A percentile compares a stretch with the other conserved stretches of the same genome.
These are phyloP conservation scores for Dynastes maya DNA, from an alignment of 2,888 invertebrate species.

Conservation along the genomic window DNA sequence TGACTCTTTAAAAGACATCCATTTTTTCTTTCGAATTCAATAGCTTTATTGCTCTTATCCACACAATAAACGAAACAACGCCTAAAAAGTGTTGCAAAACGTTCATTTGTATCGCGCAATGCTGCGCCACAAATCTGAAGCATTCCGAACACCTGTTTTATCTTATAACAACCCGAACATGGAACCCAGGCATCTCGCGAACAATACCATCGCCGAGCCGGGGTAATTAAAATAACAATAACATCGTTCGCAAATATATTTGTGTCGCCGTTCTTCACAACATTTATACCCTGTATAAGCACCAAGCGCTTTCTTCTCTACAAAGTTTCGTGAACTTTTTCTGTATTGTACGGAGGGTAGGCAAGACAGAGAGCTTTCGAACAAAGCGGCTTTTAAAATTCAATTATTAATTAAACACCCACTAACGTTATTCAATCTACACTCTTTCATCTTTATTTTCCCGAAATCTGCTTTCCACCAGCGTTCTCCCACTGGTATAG, in stretches of 20 bases:
- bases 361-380: conserved; percentile 2
- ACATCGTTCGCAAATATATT: conserved; percentile 42
- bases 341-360: not conserved
- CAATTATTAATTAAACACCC: conserved; percentile 43
- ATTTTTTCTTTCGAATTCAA: not conserved
- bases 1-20: not conserved
- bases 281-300: conserved; percentile 29
- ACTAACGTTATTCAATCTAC: conserved; percentile 40
- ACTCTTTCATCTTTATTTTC: conserved; percentile 33
- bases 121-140: conserved; percentile 25
- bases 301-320: not conserved
- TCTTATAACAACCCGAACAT: conserved; percentile 17
- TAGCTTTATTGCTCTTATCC: conserved; percentile 12
- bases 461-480: conserved; percentile 13
- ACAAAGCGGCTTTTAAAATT: conserved; percentile 43
- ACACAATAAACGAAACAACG: not conserved
- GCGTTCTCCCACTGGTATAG: not conserved
- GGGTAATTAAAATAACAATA: conserved; percentile 46
- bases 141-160: conserved; percentile 32
- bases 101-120: conserved; percentile 8
- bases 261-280: conserved; percentile 17
- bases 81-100: not conserved
- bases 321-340: conserved; percentile 28
- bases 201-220: conserved; percentile 21
- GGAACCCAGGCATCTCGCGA: not conserved